These are phyloP conservation scores for Eriocheir sinensis DNA, from an alignment of 1,140 invertebrate genomes.

Conservation along the genomic window DNA sequence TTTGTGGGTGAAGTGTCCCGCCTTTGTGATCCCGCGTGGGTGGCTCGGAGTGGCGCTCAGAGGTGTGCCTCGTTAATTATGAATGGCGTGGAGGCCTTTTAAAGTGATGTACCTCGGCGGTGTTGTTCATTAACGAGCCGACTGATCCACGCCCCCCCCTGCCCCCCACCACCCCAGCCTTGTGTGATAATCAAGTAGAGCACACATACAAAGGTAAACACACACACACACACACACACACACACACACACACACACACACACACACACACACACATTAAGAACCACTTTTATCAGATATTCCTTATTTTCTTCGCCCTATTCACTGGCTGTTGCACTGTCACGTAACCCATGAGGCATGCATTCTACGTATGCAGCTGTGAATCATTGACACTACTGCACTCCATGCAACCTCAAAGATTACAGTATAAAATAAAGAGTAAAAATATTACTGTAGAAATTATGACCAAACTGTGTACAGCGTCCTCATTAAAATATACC, in stretches of 20 bases:
- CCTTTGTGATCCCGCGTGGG: slow-evolving; percentile 9
- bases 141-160: not conserved
- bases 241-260: too few species aligned
- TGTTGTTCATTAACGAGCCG: not conserved
- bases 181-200: not conserved
- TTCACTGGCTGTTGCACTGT: not conserved
- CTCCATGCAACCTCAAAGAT: too few species aligned
- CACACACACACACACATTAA: not conserved
- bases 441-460: too few species aligned
- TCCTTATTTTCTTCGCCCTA: not conserved
- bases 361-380: not conserved
- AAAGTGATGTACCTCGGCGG: not conserved
- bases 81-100: not conserved
- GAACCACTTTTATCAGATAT: too few species aligned
- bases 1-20: not conserved
- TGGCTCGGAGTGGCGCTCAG: slow-evolving; percentile 18
- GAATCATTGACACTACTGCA: not conserved
- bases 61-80: slow-evolving; percentile 24
- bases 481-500: too few species aligned
- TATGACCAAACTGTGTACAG: too few species aligned
- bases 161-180: not conserved
- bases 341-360: not conserved
- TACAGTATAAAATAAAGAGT: too few species aligned
- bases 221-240: too few species aligned
- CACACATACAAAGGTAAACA: too few species aligned